Evolutionary conservation across 2,113 vertebrate genomes (phyloP).

Genomic region (Rhinopithecus roxellana): DNA sequence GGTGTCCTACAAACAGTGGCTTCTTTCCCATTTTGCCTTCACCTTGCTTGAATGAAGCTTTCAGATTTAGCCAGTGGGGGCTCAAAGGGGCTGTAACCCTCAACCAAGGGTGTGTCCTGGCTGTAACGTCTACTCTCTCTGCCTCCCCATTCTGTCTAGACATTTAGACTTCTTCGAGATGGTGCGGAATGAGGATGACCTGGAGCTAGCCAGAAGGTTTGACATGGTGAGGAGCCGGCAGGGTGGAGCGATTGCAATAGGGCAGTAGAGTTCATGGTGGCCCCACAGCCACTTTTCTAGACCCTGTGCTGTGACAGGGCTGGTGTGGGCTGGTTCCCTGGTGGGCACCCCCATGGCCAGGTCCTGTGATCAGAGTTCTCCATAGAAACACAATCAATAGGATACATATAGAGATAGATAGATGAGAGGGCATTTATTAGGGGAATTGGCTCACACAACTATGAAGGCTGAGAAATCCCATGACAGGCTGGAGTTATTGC

Average conservation of each 20-base stretch:
- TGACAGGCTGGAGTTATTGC: neutral
- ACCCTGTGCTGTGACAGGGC: neutral
- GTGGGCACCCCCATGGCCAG: neutral
- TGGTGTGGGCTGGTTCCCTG: neutral
- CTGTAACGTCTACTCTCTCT: neutral
- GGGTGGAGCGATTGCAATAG: fast-evolving
- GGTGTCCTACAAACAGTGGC: neutral
- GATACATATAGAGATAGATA: neutral
- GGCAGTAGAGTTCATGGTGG: neutral
- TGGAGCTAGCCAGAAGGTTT: constrained; percentile 94
- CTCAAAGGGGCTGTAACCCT: neutral
- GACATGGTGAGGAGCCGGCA: constrained; percentile 88
- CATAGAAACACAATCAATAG: neutral
- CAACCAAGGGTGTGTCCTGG: neutral
- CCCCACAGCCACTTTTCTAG: too few species aligned
- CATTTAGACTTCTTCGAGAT: constrained; percentile 99
- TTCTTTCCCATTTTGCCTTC: neutral
- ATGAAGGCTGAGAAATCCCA: neutral
- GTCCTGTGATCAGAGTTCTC: neutral
- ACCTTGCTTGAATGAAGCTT: neutral
- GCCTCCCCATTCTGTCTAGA: constrained; percentile 78
- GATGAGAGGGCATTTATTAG: neutral
- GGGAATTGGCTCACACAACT: neutral
- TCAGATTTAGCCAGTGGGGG: neutral
- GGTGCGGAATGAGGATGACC: constrained; percentile 98